Evolutionary conservation across 2,888 invertebrate genomes (phyloP), one percentile per base, ranked within the genome.

Genomic region (Hyposoter dolosus): DNA sequence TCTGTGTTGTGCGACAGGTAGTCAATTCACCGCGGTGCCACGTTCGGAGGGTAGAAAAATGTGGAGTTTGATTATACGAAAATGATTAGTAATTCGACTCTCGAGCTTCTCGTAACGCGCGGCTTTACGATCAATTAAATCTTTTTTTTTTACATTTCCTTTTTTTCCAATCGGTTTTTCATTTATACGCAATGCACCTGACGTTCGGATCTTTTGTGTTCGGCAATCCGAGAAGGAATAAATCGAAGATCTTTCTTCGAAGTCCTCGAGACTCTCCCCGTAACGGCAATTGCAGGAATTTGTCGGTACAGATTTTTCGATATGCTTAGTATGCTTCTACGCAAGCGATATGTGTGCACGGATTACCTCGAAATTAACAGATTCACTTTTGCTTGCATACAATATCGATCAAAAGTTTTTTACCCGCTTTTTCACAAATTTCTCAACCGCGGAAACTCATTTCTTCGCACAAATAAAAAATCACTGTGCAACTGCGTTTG

Each of bases 211-310:
- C 79, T 72, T 75, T 72, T 82, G 79, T 79, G 71, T 79, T 82
- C 75, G 71, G 76, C 82, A 56, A 76, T 60, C 60, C 15, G 45
- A n/a, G 69, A 50, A 19, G 19, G 77, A 77, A 69, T n/a, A 32
- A 69, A 53, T 45, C 71, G 68, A 72, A 56, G 17, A 79, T 76
- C 43, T 82, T 85, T 82, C 82, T 43, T 66, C 79, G 82, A 85
- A 85, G 50, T 65, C 74, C n/a, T 50, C 45, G 43, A 65, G 60
- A 78, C 35, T 66, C 23, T 60, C 72, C 40, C 47, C 47, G 60
- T 69, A 65, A 60, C 23, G 45, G 35, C 43, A n/a, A 47, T 47
- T 72, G 63, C 40, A 77, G 19, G 78, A 82, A 82, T 85, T 82
- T 63, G 77, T 74, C 74, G 78, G 60, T 65, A 32, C 56, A 40